Conservation (phyloP, 2,888 invertebrate genomes). For the Frankliniella fusca region DNA sequence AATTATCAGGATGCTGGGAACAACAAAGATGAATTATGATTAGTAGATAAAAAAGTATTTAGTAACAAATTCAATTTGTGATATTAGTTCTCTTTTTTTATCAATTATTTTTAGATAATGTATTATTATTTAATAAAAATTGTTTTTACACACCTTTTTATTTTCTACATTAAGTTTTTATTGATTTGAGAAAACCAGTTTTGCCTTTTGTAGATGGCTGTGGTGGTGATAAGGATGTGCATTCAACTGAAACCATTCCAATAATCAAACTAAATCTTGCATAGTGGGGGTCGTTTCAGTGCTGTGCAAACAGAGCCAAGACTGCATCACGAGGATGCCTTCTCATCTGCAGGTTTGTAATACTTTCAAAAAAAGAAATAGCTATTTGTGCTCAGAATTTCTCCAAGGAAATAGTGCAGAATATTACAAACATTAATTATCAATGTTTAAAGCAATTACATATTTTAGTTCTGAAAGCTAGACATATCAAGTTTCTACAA, state of each 20-base stretch:
- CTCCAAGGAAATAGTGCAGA: no score
- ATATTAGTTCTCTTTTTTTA: neutral
- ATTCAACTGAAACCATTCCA: neutral
- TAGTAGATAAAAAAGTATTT: neutral
- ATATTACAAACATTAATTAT: no score
- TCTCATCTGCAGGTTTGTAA: neutral
- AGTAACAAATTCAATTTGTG: neutral
- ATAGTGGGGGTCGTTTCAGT: neutral
- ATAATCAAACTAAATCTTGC: neutral
- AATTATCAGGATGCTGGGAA: neutral
- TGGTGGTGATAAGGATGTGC: neutral
- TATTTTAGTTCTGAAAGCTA: neutral
- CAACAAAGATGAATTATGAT: neutral
- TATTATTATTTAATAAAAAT: neutral
- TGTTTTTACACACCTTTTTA: neutral
- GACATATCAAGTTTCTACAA: neutral
- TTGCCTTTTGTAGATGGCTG: neutral
- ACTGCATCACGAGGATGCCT: conserved; percentile 13
- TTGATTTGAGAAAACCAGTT: neutral
- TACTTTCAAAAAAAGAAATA: neutral
- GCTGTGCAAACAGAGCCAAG: neutral
- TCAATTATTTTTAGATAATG: neutral
- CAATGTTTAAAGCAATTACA: no score
- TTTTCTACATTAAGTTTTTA: neutral
- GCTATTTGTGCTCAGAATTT: neutral